These are phyloP conservation scores for Cyrtorhinus lividipennis DNA, from an alignment of 1,140 invertebrate genomes.

Conservation along the genomic window DNA sequence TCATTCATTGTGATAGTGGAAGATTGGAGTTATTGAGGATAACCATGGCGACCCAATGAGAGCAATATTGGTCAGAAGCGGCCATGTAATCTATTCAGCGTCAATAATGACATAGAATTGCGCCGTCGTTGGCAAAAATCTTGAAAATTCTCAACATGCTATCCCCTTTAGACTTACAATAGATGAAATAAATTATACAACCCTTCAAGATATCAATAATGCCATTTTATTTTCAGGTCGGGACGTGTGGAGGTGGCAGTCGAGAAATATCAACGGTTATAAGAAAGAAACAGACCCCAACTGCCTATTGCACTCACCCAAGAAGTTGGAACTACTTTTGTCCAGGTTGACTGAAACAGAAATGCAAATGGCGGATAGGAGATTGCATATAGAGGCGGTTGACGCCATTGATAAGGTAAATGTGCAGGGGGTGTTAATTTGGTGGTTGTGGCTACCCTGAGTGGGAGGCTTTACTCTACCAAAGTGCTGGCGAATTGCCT, in stretches of 20 bases:
- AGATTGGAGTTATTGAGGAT: too few relatives aligned
- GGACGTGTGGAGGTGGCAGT: conserved; percentile 87
- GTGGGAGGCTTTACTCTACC: too few relatives aligned
- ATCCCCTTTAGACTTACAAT: background rate
- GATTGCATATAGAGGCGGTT: background rate
- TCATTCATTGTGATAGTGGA: background rate
- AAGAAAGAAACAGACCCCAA: conserved; percentile 24
- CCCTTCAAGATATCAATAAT: conserved; percentile 6
- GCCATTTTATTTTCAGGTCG: conserved; percentile 35
- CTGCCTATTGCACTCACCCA: conserved; percentile 3
- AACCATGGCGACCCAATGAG: background rate
- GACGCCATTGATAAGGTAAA: background rate
- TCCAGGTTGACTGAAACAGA: background rate
- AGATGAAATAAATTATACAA: background rate
- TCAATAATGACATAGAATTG: too few relatives aligned
- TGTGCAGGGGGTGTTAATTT: background rate
- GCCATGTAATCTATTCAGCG: too few relatives aligned
- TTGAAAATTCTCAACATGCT: background rate
- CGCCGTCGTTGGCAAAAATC: too few relatives aligned
- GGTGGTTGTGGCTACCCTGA: too few relatives aligned
- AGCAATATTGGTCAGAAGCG: too few relatives aligned
- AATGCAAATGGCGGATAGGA: background rate
- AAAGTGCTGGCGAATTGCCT: background rate
- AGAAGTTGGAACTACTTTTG: background rate
- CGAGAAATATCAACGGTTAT: conserved; percentile 68